Evolutionary conservation across 1,140 invertebrate species (phyloP), one percentile per base, ranked within the genome.

Genomic region (Eriocheir sinensis): DNA sequence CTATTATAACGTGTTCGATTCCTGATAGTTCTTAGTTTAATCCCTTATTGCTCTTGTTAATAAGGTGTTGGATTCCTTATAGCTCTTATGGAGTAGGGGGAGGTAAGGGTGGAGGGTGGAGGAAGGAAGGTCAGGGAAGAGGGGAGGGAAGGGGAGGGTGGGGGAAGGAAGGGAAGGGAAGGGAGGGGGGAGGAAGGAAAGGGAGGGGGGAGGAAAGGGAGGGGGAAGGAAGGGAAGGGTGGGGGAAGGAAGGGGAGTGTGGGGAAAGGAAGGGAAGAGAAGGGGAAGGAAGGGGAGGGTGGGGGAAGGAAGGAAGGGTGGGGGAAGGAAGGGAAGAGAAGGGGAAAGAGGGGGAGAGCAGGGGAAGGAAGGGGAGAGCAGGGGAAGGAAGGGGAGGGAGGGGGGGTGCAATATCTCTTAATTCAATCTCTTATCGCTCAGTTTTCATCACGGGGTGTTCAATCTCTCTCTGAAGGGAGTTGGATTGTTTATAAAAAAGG

Each of bases 201-300:
- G n/a, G n/a, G n/a, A 72, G 60, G 60, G n/a, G 60, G n/a, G 60
- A n/a, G n/a, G 60, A 72, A 72, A 72, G n/a, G n/a, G n/a, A 72
- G n/a, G n/a, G 60, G 60, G n/a, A 72, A 72, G 60, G n/a, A 72
- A 72, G 60, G n/a, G n/a, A 15, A 72, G 60, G 12, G n/a, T n/a
- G 60, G n/a, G 60, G n/a, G n/a, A 72, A n/a, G 60, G n/a, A 72
- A n/a, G 60, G n/a, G 60, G 60, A 72, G 60, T 15, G 12, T 15
- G 60, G n/a, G 60, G n/a, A n/a, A 72, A 72, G 12, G 12, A 72
- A n/a, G 60, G n/a, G 60, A n/a, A 72, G n/a, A 72, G n/a, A 72
- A 72, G 60, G 60, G n/a, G n/a, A 72, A n/a, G n/a, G n/a, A 72
- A n/a, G 60, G 36, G 81, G 81, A 34, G n/a, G 81, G 8, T 27